phyloP scores from a whole-genome alignment of 2,113 vertebrate genomes.

The Rousettus leschenaultii region DNA sequence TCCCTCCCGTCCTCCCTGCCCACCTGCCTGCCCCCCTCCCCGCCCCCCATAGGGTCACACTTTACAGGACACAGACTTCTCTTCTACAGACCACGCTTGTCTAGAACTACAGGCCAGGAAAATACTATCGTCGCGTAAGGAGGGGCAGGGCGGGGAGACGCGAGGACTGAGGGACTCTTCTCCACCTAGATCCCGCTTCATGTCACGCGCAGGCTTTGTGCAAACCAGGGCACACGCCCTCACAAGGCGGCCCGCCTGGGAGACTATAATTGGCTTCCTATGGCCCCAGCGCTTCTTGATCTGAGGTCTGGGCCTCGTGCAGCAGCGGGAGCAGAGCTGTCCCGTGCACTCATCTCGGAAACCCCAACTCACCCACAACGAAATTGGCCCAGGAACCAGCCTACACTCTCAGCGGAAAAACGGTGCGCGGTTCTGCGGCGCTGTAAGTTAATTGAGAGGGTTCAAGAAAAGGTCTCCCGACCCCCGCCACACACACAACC shows the following conservation, averaged over 20 bases:
- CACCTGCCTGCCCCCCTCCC: not conserved
- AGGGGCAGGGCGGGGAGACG: not conserved
- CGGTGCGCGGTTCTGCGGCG: not conserved
- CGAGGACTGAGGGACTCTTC: accelerated
- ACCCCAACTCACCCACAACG: not conserved
- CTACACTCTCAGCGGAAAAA: accelerated
- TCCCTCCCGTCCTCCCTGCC: not conserved
- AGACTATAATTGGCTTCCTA: not conserved
- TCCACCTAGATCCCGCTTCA: accelerated
- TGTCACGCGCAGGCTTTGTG: not conserved
- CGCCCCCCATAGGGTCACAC: constrained; percentile 46
- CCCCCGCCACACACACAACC: not conserved
- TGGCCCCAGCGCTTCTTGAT: too few relatives aligned
- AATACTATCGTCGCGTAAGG: not conserved
- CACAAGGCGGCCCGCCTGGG: accelerated
- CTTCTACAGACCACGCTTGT: constrained; percentile 48
- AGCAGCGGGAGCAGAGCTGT: not conserved
- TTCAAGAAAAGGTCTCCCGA: not conserved
- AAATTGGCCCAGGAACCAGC: not conserved
- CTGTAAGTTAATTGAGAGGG: not conserved
- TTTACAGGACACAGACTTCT: constrained; percentile 50
- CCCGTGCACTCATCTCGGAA: not conserved
- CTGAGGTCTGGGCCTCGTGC: not conserved
- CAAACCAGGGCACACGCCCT: not conserved
- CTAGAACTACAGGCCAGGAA: constrained; percentile 40